Evolutionary conservation across 2,113 vertebrate genomes (phyloP).

Genomic region (Chunga burmeisteri): DNA sequence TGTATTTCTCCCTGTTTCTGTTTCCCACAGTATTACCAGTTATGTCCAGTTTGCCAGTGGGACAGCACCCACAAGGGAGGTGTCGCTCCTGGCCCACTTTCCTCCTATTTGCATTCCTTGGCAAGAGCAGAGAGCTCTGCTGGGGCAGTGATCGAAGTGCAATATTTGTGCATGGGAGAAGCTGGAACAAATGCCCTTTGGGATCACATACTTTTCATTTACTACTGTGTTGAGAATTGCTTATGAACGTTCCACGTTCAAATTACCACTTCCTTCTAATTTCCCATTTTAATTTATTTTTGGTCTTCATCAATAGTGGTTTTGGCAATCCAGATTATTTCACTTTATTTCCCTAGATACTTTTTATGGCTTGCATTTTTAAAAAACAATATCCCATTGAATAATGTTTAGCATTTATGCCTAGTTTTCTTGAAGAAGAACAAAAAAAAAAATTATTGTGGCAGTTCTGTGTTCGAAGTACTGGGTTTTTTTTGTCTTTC

Average conservation of each 20-base stretch:
- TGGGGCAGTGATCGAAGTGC: neutral
- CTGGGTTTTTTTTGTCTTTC: neutral
- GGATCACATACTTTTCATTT: neutral
- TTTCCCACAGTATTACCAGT: neutral
- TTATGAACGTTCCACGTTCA: neutral
- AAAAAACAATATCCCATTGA: neutral
- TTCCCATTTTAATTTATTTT: neutral
- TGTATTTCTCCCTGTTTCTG: neutral
- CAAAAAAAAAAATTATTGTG: neutral
- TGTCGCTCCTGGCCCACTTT: fast-evolving
- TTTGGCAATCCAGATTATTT: neutral
- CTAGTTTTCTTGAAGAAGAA: neutral
- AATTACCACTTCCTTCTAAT: neutral
- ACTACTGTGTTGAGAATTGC: neutral
- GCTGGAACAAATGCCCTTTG: neutral
- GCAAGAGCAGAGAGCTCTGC: neutral
- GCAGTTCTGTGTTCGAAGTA: neutral
- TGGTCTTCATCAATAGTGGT: neutral
- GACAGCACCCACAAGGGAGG: neutral
- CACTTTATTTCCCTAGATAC: neutral
- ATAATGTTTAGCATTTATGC: neutral
- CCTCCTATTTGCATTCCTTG: neutral
- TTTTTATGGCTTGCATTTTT: neutral
- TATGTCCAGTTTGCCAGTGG: neutral
- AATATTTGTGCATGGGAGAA: neutral